Evolutionary conservation across 2,113 vertebrate species (phyloP), one percentile per base, ranked within the genome.

Genomic region (Elephas maximus): DNA sequence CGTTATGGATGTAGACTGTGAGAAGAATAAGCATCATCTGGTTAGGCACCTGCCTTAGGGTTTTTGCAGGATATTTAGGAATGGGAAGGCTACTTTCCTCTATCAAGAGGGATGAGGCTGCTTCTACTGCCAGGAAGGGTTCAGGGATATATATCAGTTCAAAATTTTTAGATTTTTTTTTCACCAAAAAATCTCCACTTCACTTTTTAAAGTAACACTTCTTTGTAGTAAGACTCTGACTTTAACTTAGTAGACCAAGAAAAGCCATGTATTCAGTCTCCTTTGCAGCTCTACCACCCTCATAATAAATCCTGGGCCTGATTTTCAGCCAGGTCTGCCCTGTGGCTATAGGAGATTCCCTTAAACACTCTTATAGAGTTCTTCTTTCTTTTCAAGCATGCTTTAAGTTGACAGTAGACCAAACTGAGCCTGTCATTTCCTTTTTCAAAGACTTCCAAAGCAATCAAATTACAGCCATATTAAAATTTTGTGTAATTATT

Each of bases 391-490:
- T 88, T 73, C 30, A 91, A 23, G 6, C 15, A 62, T 69, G 69
- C 3, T 48, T 86, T 87, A 10, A 69, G 8, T 28, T 82, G 8
- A 92, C 62, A 86, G 33, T 28, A 44, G 37, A 73, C 24, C 60
- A 82, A 53, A 12, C 15, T 10, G 53, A 57, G 15, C 53, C 53
- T 57, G 4, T 57, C 53, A 57, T 57, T 57, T 57, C 0, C 6
- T 85, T 69, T 79, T 93, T 44, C 28, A 20, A 77, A 1, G 20
- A 44, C 23, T 93, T 92, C 53, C 81, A 88, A 83, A 84, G 15
- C 28, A 94, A 95, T 74, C 41, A 88, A 80, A 91, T 88, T 53
- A 41, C 5, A 88, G 10, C 28, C 73, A 92, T 83, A 83, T 65
- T 23, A 12, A 67, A 67, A 65, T 83, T 95, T 17, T 69, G 26